These are phyloP conservation scores for Nixonia krombeini DNA, from an alignment of 1,140 invertebrate genomes.

Conservation along the genomic window DNA sequence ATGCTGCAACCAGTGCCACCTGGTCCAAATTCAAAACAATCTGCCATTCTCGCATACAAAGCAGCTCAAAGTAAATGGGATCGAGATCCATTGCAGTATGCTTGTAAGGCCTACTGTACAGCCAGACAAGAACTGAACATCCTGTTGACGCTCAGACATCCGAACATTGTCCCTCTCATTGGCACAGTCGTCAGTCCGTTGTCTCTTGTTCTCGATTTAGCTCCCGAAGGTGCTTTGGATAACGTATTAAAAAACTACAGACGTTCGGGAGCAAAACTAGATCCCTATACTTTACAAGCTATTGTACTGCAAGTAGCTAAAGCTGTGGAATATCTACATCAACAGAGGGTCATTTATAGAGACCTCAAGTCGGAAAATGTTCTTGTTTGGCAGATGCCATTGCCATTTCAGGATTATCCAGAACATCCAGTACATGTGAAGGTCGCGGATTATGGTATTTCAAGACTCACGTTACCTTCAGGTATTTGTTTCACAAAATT, in stretches of 20 bases:
- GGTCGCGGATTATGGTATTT: slow-evolving; percentile 97
- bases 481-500: no score
- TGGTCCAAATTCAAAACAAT: slow-evolving; percentile 81
- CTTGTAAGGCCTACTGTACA: slow-evolving; percentile 95
- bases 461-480: slow-evolving; percentile 87
- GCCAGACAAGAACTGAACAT: slow-evolving; percentile 95
- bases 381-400: slow-evolving; percentile 94
- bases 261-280: slow-evolving; percentile 85
- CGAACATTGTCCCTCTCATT: slow-evolving; percentile 93
- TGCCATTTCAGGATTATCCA: slow-evolving; percentile 78
- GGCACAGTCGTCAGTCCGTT: slow-evolving; percentile 90
- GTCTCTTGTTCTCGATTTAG: slow-evolving; percentile 91
- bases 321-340: slow-evolving; percentile 96
- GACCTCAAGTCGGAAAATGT: slow-evolving; percentile 99
- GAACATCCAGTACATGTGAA: slow-evolving; percentile 87
- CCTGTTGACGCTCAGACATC: slow-evolving; percentile 86
- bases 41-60: slow-evolving; percentile 85
- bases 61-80: slow-evolving; percentile 91
- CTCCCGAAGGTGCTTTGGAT: slow-evolving; percentile 92
- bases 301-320: slow-evolving; percentile 92
- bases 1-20: slow-evolving; percentile 95
- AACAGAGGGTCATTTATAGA: slow-evolving; percentile 93
- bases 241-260: slow-evolving; percentile 85
- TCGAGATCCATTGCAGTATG: slow-evolving; percentile 89
- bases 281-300: slow-evolving; percentile 85